Evolutionary conservation across 37 sponge, comb jelly and placozoan species (phyloP).

Genomic region (Cliona cf. orientalis): DNA sequence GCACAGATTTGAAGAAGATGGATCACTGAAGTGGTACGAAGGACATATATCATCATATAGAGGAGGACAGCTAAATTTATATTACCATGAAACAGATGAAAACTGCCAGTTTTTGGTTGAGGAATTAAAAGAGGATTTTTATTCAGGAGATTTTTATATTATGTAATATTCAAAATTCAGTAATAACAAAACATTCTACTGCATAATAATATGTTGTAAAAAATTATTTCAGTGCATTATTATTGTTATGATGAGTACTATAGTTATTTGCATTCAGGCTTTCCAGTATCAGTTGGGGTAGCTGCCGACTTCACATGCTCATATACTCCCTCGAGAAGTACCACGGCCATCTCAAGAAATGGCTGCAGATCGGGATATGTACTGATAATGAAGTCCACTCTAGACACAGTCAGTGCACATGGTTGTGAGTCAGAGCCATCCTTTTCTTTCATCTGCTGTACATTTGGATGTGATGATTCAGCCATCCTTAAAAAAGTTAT

Average conservation of each 20-base stretch:
- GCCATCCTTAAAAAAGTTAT: too few relatives aligned
- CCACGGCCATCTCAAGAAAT: conserved; percentile 29
- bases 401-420: too few relatives aligned
- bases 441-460: too few relatives aligned
- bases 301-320: not conserved
- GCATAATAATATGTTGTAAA: too few relatives aligned
- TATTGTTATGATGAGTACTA: too few relatives aligned
- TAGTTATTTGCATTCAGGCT: too few relatives aligned
- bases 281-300: not conserved
- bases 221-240: too few relatives aligned
- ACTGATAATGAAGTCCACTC: conserved; percentile 11
- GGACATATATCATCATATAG: not conserved
- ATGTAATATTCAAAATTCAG: conserved; percentile 3
- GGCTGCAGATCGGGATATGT: conserved; percentile 34
- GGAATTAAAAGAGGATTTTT: conserved; percentile 20
- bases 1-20: conserved; percentile 20
- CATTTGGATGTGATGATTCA: too few relatives aligned
- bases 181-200: too few relatives aligned
- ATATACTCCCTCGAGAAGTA: conserved; percentile 26
- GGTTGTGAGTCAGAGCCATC: too few relatives aligned
- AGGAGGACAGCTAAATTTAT: not conserved
- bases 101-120: conserved; percentile 2
- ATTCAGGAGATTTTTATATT: conserved; percentile 15
- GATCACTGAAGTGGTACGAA: conserved; percentile 11
- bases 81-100: conserved; percentile 22